Conservation (phyloP, 2,797 vertebrate genomes). For the Eidolon dupreanum region DNA sequence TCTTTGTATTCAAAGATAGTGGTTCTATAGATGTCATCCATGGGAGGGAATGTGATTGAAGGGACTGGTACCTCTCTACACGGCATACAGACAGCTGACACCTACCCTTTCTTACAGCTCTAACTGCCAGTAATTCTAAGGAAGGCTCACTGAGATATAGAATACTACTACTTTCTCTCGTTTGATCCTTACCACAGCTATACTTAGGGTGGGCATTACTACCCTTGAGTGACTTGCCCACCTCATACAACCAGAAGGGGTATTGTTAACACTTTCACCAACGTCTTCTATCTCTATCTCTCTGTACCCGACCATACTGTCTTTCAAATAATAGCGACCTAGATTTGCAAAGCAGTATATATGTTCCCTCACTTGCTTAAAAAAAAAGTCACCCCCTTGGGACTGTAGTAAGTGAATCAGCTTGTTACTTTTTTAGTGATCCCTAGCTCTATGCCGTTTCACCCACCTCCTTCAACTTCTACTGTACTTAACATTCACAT, state of each 20-base stretch:
- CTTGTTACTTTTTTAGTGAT: background rate
- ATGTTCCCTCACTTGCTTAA: background rate
- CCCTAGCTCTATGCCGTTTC: background rate
- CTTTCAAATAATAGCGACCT: background rate
- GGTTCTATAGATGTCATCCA: background rate
- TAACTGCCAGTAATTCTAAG: background rate
- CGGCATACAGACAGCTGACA: background rate
- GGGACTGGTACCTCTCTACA: background rate
- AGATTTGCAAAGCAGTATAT: background rate
- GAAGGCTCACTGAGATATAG: background rate
- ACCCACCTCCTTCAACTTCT: background rate
- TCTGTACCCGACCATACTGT: background rate
- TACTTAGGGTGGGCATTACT: background rate
- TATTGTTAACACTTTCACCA: background rate
- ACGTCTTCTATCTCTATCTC: background rate
- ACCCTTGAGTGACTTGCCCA: background rate
- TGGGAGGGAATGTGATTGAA: background rate
- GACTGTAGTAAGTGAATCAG: no score
- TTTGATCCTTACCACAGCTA: background rate
- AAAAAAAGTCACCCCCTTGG: no score
- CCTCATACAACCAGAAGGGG: background rate
- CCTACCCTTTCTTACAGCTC: background rate
- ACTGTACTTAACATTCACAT: background rate
- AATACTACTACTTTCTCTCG: background rate
- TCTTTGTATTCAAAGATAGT: slow-evolving; percentile 32